Percentiles rank a stretch among this genome's conserved stretches.
phyloP scores from a whole-genome alignment of 2,113 vertebrate genomes.

The Stictonetta naevosa region DNA sequence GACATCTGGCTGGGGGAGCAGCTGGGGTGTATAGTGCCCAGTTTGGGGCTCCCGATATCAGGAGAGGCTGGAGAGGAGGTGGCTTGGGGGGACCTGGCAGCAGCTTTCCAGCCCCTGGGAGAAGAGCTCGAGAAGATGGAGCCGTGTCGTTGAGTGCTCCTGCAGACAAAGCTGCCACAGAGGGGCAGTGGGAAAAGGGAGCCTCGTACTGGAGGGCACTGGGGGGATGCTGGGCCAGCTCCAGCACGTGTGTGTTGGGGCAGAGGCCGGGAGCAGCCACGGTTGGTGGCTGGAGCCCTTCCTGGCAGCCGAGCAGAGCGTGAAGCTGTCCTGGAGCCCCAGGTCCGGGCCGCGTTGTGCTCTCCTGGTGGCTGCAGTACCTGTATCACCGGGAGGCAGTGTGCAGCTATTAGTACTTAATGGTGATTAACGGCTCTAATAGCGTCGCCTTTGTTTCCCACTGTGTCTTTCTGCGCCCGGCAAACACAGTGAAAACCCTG shows the following conservation, averaged over 20 bases:
- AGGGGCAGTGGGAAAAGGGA: background rate
- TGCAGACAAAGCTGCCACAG: background rate
- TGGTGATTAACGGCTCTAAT: background rate
- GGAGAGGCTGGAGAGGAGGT: too few species aligned
- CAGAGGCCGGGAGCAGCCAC: background rate
- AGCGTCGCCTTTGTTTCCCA: background rate
- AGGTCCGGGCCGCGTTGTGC: background rate
- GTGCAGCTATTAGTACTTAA: background rate
- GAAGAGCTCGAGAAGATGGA: too few species aligned
- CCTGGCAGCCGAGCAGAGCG: background rate
- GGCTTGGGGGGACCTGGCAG: too few species aligned
- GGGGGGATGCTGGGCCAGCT: rapidly evolving
- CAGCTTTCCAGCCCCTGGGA: too few species aligned
- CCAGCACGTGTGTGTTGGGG: background rate
- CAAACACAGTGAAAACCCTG: background rate
- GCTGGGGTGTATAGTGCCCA: too few species aligned
- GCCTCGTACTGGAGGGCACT: too few species aligned
- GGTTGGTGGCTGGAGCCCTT: background rate
- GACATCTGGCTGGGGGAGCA: too few species aligned
- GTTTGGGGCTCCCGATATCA: too few species aligned
- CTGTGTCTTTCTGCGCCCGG: background rate
- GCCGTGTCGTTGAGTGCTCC: rapidly evolving
- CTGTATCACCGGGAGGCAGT: background rate
- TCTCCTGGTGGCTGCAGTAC: background rate
- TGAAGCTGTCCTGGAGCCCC: rapidly evolving